Conservation (phyloP, 2,797 vertebrate species). For the Dicrostonyx torquatus region DNA sequence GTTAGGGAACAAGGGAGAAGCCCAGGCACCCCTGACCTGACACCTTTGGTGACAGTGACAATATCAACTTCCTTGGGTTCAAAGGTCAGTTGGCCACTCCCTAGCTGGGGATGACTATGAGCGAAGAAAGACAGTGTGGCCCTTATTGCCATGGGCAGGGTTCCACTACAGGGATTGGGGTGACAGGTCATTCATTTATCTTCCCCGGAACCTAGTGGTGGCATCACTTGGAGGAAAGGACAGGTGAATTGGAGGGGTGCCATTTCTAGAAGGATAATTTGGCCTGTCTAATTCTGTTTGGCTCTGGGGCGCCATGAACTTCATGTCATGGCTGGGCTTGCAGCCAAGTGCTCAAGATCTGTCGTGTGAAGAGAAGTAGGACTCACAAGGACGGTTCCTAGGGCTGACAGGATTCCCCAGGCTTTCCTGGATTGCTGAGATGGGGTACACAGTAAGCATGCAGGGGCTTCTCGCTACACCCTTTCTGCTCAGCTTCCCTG, state of each 20-base stretch:
- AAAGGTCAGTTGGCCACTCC: neutral
- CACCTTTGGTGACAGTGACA: neutral
- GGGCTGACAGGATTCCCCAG: neutral
- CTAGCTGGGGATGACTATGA: neutral
- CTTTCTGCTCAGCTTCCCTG: neutral
- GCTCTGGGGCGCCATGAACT: rapidly evolving
- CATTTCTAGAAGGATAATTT: neutral
- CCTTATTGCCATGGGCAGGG: neutral
- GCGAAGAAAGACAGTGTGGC: rapidly evolving
- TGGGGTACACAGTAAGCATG: rapidly evolving
- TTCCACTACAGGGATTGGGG: neutral
- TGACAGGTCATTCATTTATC: neutral
- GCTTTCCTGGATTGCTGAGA: rapidly evolving
- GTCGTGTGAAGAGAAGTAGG: neutral
- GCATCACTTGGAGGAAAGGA: neutral
- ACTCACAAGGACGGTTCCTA: neutral
- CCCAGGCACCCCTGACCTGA: neutral
- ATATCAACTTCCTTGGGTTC: neutral
- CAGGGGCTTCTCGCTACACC: neutral
- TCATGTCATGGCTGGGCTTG: neutral
- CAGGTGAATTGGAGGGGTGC: neutral
- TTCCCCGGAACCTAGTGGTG: neutral
- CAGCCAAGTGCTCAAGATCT: neutral
- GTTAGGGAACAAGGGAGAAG: neutral
- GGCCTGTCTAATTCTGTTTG: neutral